These are phyloP conservation scores for Cosmorhoe ocellata DNA, from an alignment of 2,888 invertebrate species.

Conservation along the genomic window DNA sequence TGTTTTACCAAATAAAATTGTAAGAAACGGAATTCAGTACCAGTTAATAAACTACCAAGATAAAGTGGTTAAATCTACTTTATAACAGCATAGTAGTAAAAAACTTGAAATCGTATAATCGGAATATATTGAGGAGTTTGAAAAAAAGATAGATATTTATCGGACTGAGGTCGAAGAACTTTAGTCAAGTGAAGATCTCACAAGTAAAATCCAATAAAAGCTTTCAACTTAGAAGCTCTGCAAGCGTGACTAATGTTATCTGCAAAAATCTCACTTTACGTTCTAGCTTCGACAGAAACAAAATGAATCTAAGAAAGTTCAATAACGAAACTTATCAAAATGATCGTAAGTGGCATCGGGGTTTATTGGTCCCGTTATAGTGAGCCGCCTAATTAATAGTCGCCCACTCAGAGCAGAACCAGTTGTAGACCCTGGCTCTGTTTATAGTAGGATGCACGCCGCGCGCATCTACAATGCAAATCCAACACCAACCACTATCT, in stretches of 20 bases:
- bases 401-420: slow-evolving; percentile 70
- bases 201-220: slow-evolving; percentile 35
- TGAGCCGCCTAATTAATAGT: slow-evolving; percentile 70
- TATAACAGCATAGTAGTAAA: no score
- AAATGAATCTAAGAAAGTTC: slow-evolving; percentile 54
- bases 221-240: slow-evolving; percentile 41
- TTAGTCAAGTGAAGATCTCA: slow-evolving; percentile 24
- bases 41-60: no score
- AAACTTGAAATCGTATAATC: no score
- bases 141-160: no score
- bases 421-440: slow-evolving; percentile 50
- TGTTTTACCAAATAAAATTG: no score
- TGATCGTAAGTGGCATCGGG: slow-evolving; percentile 59
- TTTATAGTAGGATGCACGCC: slow-evolving; percentile 61
- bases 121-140: no score
- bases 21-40: no score
- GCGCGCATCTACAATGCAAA: slow-evolving; percentile 77
- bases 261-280: slow-evolving; percentile 42
- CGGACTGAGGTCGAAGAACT: slow-evolving; percentile 8
- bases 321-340: slow-evolving; percentile 65
- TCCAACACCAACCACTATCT: slow-evolving; percentile 64
- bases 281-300: slow-evolving; percentile 43
- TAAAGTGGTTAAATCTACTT: no score
- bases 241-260: slow-evolving; percentile 50
- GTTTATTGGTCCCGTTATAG: slow-evolving; percentile 59